A percentile compares a stretch with the other conserved stretches of the same genome.
Conservation (phyloP, 2,797 vertebrate species). For the Iguana delicatissima region DNA sequence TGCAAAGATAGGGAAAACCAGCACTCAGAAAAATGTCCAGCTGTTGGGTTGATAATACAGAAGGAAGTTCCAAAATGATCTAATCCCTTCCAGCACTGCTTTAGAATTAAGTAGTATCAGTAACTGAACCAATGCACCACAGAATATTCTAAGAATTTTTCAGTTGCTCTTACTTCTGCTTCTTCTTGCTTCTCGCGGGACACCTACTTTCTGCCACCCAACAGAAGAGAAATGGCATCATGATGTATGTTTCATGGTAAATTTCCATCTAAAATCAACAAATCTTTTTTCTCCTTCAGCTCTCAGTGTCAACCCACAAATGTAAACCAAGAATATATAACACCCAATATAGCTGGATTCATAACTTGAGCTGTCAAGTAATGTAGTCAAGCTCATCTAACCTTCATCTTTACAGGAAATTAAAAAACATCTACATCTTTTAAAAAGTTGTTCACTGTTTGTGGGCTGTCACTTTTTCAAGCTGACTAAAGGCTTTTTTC, state of each 20-base stretch:
- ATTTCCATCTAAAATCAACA: neutral
- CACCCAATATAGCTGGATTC: neutral
- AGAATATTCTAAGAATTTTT: neutral
- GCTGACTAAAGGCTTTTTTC: no score
- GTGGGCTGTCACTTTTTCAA: neutral
- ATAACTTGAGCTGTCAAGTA: neutral
- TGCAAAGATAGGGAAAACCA: neutral
- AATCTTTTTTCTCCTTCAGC: neutral
- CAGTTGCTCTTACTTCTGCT: neutral
- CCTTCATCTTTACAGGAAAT: slow-evolving; percentile 10
- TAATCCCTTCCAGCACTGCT: neutral
- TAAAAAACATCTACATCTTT: neutral
- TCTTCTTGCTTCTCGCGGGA: neutral
- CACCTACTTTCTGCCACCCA: neutral
- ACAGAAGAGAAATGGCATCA: neutral
- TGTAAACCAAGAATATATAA: neutral
- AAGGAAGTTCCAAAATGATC: neutral
- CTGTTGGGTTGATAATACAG: neutral
- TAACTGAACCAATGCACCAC: neutral
- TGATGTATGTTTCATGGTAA: neutral
- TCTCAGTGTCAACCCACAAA: neutral
- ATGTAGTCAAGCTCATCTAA: neutral
- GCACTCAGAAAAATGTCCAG: neutral
- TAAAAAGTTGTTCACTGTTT: neutral
- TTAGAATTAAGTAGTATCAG: neutral